Base-by-base conservation (phyloP, 2,113 vertebrate genomes). In the Dromaius novaehollandiae region DNA sequence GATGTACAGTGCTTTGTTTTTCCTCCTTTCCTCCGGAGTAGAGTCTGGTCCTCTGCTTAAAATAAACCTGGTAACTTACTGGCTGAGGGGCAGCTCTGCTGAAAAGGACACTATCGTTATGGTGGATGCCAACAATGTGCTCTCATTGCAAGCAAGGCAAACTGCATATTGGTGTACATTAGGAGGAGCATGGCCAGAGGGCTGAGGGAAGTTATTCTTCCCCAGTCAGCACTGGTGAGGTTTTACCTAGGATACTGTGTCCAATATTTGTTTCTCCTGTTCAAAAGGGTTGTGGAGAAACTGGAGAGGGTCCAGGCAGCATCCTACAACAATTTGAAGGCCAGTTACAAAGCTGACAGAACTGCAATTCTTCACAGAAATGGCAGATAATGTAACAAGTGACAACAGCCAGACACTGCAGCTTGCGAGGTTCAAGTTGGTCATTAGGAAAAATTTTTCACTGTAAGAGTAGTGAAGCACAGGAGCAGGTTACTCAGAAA, bases 91-190 rank as follows among this genome's bases (percentile, higher is more conserved):
- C 11, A 51, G 18, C 22, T 56, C 36, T 79, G n/a, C 32, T 88
- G 64, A 77, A 74, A 74, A 79, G 38, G 18, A 65, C 28, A 6
- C 17, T 20, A 19, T 70, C 55, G 50, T 69, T 82, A 6, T 20
- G 24, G 20, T 70, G 55, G 61, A 73, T 82, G 44, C 16, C 61
- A 58, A 28, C 9, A 63, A 20, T 20, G 46, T 30, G 53, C 34
- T 30, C 22, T 64, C 11, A 3, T 10, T 1, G 1, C 24, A 80
- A 80, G 50, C 21, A 30, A 90, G 51, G 4, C 17, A 44, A 2
- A 6, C 56, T 14, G 16, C 1, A 1, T 58, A 17, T 18, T 55
- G 44, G 16, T 58, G 3, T 48, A 7, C 2, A 0, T 44, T 79
- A 34, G 51, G 51, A 92, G 30, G 5, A 79, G 32, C 13, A 25